Evolutionary conservation across 2,888 invertebrate genomes (phyloP).

Genomic region (Drosophila aldrichi): DNA sequence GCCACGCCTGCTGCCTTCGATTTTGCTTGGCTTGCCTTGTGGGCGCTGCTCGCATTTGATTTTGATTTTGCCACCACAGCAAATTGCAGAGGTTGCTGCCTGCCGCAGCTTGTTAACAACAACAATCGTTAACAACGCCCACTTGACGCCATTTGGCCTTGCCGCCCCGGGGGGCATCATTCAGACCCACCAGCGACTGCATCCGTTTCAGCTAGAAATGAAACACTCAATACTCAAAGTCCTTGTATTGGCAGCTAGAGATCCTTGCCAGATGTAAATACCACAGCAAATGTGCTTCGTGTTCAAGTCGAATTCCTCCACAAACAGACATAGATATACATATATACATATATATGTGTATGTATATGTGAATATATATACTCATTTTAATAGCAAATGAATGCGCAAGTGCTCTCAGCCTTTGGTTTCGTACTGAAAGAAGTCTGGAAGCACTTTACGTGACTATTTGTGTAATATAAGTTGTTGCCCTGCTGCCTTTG

Average conservation of each 20-base stretch:
- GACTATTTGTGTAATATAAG: constrained; percentile 32
- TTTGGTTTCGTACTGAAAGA: constrained; percentile 24
- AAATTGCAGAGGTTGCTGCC: constrained; percentile 63
- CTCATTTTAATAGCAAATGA: constrained; percentile 56
- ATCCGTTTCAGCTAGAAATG: constrained; percentile 33
- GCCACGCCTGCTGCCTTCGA: constrained; percentile 31
- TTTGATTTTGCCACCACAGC: constrained; percentile 54
- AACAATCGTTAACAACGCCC: constrained; percentile 58
- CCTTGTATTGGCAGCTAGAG: constrained; percentile 40
- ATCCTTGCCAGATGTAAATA: constrained; percentile 51
- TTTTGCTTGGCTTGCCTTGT: constrained; percentile 49
- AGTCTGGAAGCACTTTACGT: constrained; percentile 37
- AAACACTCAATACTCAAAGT: constrained; percentile 47
- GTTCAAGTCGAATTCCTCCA: constrained; percentile 19
- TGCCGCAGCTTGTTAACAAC: constrained; percentile 67
- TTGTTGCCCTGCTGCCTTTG: constrained; percentile 1
- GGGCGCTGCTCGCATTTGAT: constrained; percentile 58
- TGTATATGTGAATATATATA: constrained; percentile 10
- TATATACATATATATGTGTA: not conserved
- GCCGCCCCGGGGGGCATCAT: constrained; percentile 40
- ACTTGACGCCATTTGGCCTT: constrained; percentile 61
- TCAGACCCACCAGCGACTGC: constrained; percentile 9
- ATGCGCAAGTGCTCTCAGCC: constrained; percentile 39
- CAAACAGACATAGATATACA: too few relatives aligned
- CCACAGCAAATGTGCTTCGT: constrained; percentile 35